Conservation (phyloP, 2,113 vertebrate genomes). For the Vulpes ferrilata region DNA sequence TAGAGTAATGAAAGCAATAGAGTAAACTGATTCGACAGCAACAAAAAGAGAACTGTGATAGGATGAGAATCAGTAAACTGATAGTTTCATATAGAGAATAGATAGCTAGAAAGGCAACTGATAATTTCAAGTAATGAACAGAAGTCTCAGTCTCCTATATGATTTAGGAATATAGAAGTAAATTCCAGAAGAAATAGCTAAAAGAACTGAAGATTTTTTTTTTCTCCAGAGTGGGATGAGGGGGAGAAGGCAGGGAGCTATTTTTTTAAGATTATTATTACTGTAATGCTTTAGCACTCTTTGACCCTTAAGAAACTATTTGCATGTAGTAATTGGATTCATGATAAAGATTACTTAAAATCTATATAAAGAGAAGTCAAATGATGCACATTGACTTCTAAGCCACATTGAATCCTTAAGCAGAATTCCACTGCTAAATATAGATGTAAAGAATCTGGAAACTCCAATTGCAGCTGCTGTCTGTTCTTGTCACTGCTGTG, state of each 20-base stretch:
- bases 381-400: not conserved
- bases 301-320: conserved; percentile 14
- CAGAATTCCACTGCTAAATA: not conserved
- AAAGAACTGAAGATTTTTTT: conserved; percentile 42
- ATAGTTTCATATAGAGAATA: not conserved
- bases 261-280: not conserved
- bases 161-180: not conserved
- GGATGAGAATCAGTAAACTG: not conserved
- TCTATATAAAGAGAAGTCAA: conserved; percentile 16
- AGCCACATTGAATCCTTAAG: not conserved
- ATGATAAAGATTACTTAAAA: conserved; percentile 33
- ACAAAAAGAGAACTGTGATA: not conserved
- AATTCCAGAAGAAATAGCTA: conserved; percentile 7
- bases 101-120: conserved; percentile 5
- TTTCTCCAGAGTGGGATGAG: not conserved
- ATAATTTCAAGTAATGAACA: not conserved
- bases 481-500: not conserved
- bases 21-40: not conserved
- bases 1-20: not conserved
- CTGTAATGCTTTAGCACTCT: conserved; percentile 4
- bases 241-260: not conserved
- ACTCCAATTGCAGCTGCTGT: not conserved
- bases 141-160: not conserved
- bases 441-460: not conserved
- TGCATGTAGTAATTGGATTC: not conserved